Percentiles rank a stretch among this genome's conserved stretches.
Conservation (phyloP, 2,888 invertebrate genomes). For the Creontiades dilutus region DNA sequence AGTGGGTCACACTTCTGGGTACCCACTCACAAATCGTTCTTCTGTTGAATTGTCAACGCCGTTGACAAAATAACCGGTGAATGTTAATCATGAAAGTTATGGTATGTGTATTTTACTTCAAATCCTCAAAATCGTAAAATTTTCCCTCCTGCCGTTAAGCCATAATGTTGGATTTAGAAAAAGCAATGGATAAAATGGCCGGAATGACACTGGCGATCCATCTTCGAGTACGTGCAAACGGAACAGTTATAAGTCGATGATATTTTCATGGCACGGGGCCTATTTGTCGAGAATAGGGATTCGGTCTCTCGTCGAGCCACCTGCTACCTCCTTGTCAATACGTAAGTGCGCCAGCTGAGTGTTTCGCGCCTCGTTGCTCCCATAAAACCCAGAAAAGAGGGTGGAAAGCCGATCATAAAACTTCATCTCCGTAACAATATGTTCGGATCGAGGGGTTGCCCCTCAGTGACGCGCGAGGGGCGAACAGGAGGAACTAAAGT, state of each 20-base stretch:
- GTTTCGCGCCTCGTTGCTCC: neutral
- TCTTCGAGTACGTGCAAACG: neutral
- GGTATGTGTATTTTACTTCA: too few relatives aligned
- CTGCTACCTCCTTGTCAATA: slow-evolving; percentile 39
- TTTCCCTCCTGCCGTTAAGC: too few relatives aligned
- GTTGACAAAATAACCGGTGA: too few relatives aligned
- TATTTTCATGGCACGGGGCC: slow-evolving; percentile 20
- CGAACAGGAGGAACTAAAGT: neutral
- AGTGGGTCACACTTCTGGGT: too few relatives aligned
- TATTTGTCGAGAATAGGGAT: neutral
- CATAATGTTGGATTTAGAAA: too few relatives aligned
- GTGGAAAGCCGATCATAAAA: slow-evolving; percentile 15
- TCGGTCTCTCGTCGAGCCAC: slow-evolving; percentile 24
- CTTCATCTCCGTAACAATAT: slow-evolving; percentile 24
- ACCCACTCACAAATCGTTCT: too few relatives aligned
- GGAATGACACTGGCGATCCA: too few relatives aligned
- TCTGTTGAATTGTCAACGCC: too few relatives aligned
- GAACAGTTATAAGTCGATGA: neutral
- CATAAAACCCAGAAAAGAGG: neutral
- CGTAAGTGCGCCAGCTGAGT: slow-evolving; percentile 22
- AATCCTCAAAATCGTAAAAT: too few relatives aligned
- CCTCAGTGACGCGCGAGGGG: neutral
- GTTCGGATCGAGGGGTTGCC: slow-evolving; percentile 10
- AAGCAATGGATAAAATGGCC: too few relatives aligned
- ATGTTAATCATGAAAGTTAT: too few relatives aligned